These are phyloP conservation scores for Gryon sp. DNA, from an alignment of 1,140 invertebrate species.

Conservation along the genomic window DNA sequence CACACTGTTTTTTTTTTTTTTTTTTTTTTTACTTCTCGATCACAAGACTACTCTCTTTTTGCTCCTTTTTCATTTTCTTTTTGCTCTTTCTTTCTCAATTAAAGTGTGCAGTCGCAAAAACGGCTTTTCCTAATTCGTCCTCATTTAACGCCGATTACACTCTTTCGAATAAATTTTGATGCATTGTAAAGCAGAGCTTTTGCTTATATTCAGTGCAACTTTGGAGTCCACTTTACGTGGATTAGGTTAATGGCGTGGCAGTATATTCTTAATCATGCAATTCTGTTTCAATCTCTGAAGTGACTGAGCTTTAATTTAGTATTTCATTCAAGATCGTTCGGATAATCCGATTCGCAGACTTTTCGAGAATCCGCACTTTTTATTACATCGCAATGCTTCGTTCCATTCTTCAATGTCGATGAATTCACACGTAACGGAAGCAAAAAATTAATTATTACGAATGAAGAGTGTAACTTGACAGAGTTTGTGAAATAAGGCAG, in stretches of 20 bases:
- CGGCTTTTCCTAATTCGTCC: slow-evolving; percentile 1
- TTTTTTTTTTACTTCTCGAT: slow-evolving; percentile 1
- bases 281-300: slow-evolving; percentile 53
- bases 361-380: slow-evolving; percentile 28
- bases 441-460: slow-evolving; percentile 40
- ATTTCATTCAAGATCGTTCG: slow-evolving; percentile 50
- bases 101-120: slow-evolving; percentile 9
- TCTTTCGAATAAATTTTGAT: slow-evolving; percentile 37
- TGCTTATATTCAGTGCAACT: slow-evolving; percentile 33
- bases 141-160: slow-evolving; percentile 27
- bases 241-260: slow-evolving; percentile 58
- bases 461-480: slow-evolving; percentile 31
- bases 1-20: background rate
- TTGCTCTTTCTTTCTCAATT: slow-evolving; percentile 14
- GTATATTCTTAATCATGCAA: slow-evolving; percentile 62
- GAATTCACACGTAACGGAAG: slow-evolving; percentile 13
- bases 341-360: slow-evolving; percentile 52
- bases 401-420: background rate
- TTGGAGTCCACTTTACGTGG: slow-evolving; percentile 39
- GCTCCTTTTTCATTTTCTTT: background rate
- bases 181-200: slow-evolving; percentile 49
- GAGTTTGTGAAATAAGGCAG: slow-evolving; percentile 1
- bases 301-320: slow-evolving; percentile 57
- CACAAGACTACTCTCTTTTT: background rate
- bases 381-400: slow-evolving; percentile 4